Evolutionary conservation across 2,797 vertebrate species (phyloP).

Genomic region (Lerista edwardsae): DNA sequence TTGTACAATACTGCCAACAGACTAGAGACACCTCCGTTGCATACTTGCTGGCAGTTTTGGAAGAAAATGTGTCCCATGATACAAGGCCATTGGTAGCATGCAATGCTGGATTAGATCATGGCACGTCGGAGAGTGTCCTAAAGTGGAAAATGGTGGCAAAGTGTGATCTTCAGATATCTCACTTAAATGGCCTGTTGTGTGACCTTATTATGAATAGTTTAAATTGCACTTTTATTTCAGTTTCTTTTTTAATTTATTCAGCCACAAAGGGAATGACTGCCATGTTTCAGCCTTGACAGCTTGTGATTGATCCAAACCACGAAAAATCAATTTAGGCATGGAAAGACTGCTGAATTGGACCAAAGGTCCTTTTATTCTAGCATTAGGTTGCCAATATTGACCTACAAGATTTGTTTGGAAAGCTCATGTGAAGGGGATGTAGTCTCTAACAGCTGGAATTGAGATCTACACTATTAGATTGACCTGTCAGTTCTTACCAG

Average conservation of each 20-base stretch:
- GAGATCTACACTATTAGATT: not conserved
- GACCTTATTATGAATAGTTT: not conserved
- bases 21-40: fast-evolving
- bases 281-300: not conserved
- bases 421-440: not conserved
- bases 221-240: not conserved
- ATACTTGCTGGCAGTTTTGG: not conserved
- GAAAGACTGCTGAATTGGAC: not conserved
- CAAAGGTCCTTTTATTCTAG: too few species aligned
- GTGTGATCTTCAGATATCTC: not conserved
- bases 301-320: not conserved
- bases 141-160: not conserved
- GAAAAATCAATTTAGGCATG: not conserved
- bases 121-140: not conserved
- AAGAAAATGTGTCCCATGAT: too few species aligned
- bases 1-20: too few species aligned
- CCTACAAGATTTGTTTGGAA: not conserved
- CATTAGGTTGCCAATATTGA: not conserved
- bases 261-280: not conserved
- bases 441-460: not conserved
- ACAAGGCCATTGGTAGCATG: not conserved
- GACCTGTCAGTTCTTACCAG: not conserved
- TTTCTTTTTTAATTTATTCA: not conserved
- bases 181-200: too few species aligned
- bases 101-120: not conserved